Evolutionary conservation across 2,888 invertebrate species (phyloP).

Genomic region (Latheticus oryzae): DNA sequence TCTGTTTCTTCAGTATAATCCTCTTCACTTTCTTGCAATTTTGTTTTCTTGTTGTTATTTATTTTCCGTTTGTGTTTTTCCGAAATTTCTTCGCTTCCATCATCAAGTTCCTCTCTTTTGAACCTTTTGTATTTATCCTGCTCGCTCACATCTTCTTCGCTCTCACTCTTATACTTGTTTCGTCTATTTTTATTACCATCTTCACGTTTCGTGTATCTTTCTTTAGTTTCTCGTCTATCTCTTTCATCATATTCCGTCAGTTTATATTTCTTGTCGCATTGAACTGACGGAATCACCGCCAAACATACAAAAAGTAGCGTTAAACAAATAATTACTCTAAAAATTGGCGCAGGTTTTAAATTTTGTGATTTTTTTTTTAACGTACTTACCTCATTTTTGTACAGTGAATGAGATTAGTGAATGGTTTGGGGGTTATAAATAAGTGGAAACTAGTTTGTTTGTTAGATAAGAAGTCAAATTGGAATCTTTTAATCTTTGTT

Average conservation of each 20-base stretch:
- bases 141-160: slow-evolving; percentile 9
- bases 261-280: slow-evolving; percentile 30
- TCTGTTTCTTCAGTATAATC: slow-evolving; percentile 37
- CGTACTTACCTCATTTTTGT: slow-evolving; percentile 36
- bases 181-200: slow-evolving; percentile 9
- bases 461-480: too few species aligned
- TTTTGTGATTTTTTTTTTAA: neutral
- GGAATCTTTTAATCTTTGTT: slow-evolving; percentile 23
- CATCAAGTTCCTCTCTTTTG: slow-evolving; percentile 2
- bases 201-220: slow-evolving; percentile 23
- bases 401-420: too few species aligned
- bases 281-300: slow-evolving; percentile 20
- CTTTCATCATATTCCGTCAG: slow-evolving; percentile 31
- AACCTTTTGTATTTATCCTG: slow-evolving; percentile 2
- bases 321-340: slow-evolving; percentile 24
- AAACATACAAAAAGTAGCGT: slow-evolving; percentile 30
- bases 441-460: slow-evolving; percentile 10
- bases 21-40: slow-evolving; percentile 26
- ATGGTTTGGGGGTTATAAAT: slow-evolving; percentile 2
- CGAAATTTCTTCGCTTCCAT: neutral
- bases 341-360: slow-evolving; percentile 16
- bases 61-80: slow-evolving; percentile 14
- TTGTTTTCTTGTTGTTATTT: slow-evolving; percentile 7
- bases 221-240: slow-evolving; percentile 29
- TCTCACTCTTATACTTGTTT: slow-evolving; percentile 2